Conservation (phyloP, 2,888 invertebrate genomes). For the Seladonia tumulorum region DNA sequence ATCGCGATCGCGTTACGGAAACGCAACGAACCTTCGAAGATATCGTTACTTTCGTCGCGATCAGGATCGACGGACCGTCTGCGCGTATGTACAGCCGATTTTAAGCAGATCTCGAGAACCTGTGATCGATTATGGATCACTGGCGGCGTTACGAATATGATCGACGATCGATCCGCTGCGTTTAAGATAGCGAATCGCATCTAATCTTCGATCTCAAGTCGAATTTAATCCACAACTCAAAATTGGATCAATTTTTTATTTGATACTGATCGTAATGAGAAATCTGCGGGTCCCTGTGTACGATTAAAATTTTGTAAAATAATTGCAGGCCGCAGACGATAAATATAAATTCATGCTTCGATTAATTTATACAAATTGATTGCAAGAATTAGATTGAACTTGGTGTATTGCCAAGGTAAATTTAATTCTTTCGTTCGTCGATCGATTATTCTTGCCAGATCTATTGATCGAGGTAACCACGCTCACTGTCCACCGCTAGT, state of each 20-base stretch:
- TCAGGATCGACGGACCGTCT: slow-evolving; percentile 12
- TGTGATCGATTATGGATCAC: not conserved
- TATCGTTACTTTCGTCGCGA: slow-evolving; percentile 1
- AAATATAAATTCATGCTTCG: not conserved
- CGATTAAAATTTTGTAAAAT: not conserved
- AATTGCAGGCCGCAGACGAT: not conserved
- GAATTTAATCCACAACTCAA: not conserved
- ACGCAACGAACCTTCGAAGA: slow-evolving; percentile 3
- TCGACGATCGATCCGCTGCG: not conserved
- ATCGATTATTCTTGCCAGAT: not conserved
- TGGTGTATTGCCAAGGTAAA: not conserved
- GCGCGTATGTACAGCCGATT: slow-evolving; percentile 11
- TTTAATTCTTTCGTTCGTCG: not conserved
- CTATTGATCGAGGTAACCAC: not conserved
- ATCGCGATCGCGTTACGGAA: slow-evolving; percentile 52
- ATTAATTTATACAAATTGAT: not conserved
- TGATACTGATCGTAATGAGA: not conserved
- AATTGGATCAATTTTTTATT: not conserved
- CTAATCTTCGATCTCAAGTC: not conserved
- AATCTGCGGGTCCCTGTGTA: too few relatives aligned
- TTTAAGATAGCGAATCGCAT: not conserved
- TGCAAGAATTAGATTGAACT: not conserved
- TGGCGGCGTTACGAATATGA: not conserved
- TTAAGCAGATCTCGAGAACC: not conserved
- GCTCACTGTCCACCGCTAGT: not conserved